Percentiles rank a stretch among this genome's conserved stretches.
Conservation (phyloP, 1,140 invertebrate genomes). For the Coenobita brevimanus region DNA sequence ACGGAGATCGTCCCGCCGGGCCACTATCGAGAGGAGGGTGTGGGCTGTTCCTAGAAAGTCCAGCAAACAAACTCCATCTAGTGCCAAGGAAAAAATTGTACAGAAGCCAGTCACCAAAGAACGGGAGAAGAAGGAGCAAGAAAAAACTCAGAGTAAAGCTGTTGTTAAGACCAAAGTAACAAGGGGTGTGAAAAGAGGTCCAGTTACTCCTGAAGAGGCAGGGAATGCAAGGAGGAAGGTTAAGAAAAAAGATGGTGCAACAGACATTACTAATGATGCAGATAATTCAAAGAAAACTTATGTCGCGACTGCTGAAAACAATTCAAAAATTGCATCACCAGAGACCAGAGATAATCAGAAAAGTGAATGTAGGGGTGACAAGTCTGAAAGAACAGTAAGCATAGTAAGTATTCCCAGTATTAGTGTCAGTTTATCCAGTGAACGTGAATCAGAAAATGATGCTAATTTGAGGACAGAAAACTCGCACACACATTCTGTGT, state of each 20-base stretch:
- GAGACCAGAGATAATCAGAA: background rate
- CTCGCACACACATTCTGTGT: background rate
- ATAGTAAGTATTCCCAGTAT: background rate
- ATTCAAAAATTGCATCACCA: background rate
- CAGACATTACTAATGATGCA: slow-evolving; percentile 9
- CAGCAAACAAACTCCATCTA: background rate
- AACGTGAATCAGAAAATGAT: background rate
- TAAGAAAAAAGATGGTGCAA: slow-evolving; percentile 39
- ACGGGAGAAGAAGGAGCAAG: slow-evolving; percentile 12
- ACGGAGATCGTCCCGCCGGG: slow-evolving; percentile 48
- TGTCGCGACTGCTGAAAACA: background rate
- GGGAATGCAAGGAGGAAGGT: slow-evolving; percentile 49
- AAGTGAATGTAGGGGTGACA: background rate
- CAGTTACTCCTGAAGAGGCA: slow-evolving; percentile 27
- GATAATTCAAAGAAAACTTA: background rate
- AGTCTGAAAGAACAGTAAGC: background rate
- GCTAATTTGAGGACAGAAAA: slow-evolving; percentile 14
- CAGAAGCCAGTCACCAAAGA: slow-evolving; percentile 21
- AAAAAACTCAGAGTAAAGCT: slow-evolving; percentile 11
- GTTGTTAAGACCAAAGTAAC: slow-evolving; percentile 11
- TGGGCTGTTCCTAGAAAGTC: slow-evolving; percentile 47
- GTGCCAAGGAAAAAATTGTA: slow-evolving; percentile 25
- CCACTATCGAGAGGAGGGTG: slow-evolving; percentile 48
- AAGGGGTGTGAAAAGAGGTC: slow-evolving; percentile 37
- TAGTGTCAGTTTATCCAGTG: background rate